Percentiles rank a stretch among this genome's conserved stretches.
Conservation (phyloP, 2,113 vertebrate species). For the Panthera leo region DNA sequence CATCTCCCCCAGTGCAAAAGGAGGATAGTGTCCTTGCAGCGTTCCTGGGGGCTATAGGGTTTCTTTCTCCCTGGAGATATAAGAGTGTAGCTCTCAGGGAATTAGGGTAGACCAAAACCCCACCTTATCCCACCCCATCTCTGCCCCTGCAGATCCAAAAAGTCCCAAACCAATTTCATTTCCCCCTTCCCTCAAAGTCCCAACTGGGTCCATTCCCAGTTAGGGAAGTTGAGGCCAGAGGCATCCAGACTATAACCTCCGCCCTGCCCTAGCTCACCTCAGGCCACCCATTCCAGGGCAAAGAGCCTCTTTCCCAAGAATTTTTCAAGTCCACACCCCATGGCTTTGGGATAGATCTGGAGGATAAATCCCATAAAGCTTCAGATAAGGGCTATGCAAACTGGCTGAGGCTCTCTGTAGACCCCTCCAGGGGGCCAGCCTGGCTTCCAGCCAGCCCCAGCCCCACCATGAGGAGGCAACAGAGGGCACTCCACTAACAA, state of each 20-base stretch:
- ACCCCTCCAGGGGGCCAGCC: neutral
- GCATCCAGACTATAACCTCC: neutral
- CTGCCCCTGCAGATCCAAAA: neutral
- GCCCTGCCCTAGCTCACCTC: neutral
- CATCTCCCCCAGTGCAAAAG: neutral
- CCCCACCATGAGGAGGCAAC: neutral
- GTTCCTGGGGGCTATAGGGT: neutral
- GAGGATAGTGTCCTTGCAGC: neutral
- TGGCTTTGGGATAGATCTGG: neutral
- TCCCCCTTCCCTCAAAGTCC: neutral
- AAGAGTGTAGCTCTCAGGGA: neutral
- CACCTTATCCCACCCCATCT: neutral
- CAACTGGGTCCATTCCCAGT: neutral
- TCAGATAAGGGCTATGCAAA: neutral
- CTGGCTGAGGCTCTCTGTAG: neutral
- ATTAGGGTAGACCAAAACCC: neutral
- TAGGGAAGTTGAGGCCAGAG: constrained; percentile 6
- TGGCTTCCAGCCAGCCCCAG: neutral
- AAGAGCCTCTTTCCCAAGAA: constrained; percentile 59
- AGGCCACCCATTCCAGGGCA: constrained; percentile 24
- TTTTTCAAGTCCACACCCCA: constrained; percentile 48
- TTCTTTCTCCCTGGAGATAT: neutral
- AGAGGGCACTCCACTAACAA: neutral
- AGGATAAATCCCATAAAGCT: constrained; percentile 3
- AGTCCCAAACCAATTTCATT: neutral